A percentile compares a stretch with the other conserved stretches of the same genome.
Evolutionary conservation across 2,888 invertebrate genomes (phyloP).

Genomic region (Acleris cristana): DNA sequence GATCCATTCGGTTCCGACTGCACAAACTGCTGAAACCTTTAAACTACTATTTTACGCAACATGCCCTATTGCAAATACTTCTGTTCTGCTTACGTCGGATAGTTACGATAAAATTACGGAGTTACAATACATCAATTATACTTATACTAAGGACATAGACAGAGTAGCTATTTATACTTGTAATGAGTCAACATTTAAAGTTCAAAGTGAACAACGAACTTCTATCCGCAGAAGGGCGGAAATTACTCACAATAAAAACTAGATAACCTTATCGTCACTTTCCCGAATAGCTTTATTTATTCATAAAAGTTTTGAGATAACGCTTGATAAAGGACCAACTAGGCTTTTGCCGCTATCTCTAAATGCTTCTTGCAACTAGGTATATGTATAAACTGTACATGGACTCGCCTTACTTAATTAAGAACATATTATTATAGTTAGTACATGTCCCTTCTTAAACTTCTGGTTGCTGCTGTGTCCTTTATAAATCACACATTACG

Average conservation of each 20-base stretch:
- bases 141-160: too few species aligned
- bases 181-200: slow-evolving; percentile 23
- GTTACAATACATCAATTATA: too few species aligned
- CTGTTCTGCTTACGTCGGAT: too few species aligned
- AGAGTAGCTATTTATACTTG: not conserved
- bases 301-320: slow-evolving; percentile 35
- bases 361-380: slow-evolving; percentile 1
- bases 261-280: slow-evolving; percentile 63
- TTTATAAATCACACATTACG: too few species aligned
- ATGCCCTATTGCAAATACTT: too few species aligned
- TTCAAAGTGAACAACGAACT: slow-evolving; percentile 50
- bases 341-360: slow-evolving; percentile 9
- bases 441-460: too few species aligned
- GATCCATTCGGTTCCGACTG: too few species aligned
- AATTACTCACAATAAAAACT: slow-evolving; percentile 53
- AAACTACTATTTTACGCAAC: too few species aligned
- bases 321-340: slow-evolving; percentile 34
- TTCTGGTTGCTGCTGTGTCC: too few species aligned
- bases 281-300: slow-evolving; percentile 56
- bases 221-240: slow-evolving; percentile 53
- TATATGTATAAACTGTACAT: not conserved
- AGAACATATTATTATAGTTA: too few species aligned
- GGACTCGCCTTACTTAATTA: not conserved
- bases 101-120: too few species aligned
- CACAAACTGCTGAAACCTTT: too few species aligned